Evolutionary conservation across 2,888 invertebrate genomes (phyloP).

Genomic region (Drosophila niveifrons): DNA sequence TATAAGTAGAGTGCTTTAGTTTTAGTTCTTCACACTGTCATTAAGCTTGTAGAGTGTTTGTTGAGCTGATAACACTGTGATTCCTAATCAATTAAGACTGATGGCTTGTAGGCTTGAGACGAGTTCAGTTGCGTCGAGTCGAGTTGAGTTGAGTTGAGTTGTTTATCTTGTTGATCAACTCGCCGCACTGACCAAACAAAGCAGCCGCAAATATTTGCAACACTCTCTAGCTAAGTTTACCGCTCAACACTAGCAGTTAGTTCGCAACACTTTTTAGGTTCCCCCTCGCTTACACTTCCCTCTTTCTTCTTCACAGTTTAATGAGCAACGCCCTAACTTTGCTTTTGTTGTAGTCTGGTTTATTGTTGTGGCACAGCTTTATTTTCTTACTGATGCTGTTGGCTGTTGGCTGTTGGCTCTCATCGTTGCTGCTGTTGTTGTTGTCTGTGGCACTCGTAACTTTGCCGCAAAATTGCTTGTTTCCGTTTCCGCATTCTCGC

Average conservation of each 20-base stretch:
- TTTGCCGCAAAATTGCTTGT: conserved; percentile 83
- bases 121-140: neutral
- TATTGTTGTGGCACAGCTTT: conserved; percentile 66
- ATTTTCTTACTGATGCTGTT: conserved; percentile 47
- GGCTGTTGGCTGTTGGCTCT: conserved; percentile 18
- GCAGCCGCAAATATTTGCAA: conserved; percentile 52
- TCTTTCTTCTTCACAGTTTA: conserved; percentile 24
- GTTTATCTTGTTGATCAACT: conserved; percentile 31
- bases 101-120: conserved; percentile 26
- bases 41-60: conserved; percentile 6
- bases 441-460: conserved; percentile 78
- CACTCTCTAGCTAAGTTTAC: conserved; percentile 38
- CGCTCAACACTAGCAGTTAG: conserved; percentile 40
- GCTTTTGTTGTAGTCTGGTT: conserved; percentile 39
- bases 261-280: conserved; percentile 37
- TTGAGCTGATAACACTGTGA: conserved; percentile 21
- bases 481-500: conserved; percentile 81
- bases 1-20: conserved; percentile 12
- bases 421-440: conserved; percentile 25
- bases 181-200: conserved; percentile 17
- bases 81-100: conserved; percentile 45
- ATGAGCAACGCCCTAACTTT: conserved; percentile 45
- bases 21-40: conserved; percentile 8
- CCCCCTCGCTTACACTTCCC: neutral
- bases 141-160: conserved; percentile 8